A percentile compares a stretch with the other conserved stretches of the same genome.
Evolutionary conservation across 2,888 invertebrate genomes (phyloP).

Genomic region (Aricia artaxerxes): DNA sequence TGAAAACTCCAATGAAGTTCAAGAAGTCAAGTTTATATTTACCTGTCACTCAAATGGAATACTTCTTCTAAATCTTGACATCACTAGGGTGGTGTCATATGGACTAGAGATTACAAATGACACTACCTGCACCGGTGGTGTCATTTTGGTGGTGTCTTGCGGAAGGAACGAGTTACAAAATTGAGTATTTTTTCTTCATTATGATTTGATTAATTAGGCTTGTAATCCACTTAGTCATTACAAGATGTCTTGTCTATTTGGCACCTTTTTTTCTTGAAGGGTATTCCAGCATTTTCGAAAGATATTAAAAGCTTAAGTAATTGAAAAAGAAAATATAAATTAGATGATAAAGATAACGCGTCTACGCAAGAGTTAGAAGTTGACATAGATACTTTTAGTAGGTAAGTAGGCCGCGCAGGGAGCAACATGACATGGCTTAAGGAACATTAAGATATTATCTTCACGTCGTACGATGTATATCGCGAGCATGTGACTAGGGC

Average conservation of each 20-base stretch:
- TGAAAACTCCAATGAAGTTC: too few species aligned
- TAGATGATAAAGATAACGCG: neutral
- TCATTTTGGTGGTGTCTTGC: too few species aligned
- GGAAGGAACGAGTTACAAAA: neutral
- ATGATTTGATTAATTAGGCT: too few species aligned
- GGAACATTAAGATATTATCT: neutral
- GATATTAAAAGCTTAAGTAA: neutral
- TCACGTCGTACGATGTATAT: neutral
- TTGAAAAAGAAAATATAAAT: neutral
- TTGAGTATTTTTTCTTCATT: neutral
- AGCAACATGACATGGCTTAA: neutral
- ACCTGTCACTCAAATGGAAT: too few species aligned
- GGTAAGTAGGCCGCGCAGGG: neutral
- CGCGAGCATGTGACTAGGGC: neutral
- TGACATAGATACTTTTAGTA: neutral
- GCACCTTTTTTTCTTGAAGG: too few species aligned
- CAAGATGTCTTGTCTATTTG: too few species aligned
- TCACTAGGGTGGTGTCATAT: too few species aligned
- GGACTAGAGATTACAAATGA: too few species aligned
- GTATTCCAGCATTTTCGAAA: neutral
- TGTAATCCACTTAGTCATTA: too few species aligned
- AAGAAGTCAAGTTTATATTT: too few species aligned
- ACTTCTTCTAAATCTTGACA: too few species aligned
- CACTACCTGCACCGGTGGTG: too few species aligned
- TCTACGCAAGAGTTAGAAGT: neutral